phyloP scores from a whole-genome alignment of 2,113 vertebrate genomes.

The Platysteira castanea region DNA sequence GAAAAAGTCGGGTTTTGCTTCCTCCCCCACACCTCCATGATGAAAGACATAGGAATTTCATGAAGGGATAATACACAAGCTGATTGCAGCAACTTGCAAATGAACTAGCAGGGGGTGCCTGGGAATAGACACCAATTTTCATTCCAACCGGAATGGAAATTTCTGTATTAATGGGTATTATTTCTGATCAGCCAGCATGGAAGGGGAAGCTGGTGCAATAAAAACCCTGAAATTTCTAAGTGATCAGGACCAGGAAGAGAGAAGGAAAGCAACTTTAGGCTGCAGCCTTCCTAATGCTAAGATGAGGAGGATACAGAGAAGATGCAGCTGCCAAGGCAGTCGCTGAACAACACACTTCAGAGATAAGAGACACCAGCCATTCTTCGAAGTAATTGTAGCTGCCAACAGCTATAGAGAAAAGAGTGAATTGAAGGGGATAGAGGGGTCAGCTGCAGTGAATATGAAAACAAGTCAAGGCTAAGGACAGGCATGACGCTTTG shows the following conservation, averaged over 20 bases:
- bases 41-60: background rate
- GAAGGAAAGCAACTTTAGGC: background rate
- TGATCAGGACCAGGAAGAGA: background rate
- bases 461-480: slow-evolving; percentile 38
- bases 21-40: background rate
- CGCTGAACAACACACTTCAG: slow-evolving; percentile 15
- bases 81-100: slow-evolving; percentile 33
- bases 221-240: background rate
- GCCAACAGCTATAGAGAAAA: slow-evolving; percentile 48
- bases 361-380: slow-evolving; percentile 54
- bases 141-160: background rate
- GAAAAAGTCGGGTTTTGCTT: background rate
- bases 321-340: background rate
- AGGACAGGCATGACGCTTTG: slow-evolving; percentile 36
- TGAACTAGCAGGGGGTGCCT: slow-evolving; percentile 39
- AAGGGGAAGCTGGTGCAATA: background rate
- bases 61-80: background rate
- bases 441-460: slow-evolving; percentile 44
- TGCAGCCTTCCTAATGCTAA: background rate
- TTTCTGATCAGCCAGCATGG: background rate
- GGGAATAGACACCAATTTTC: slow-evolving; percentile 45
- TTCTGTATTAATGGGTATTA: background rate
- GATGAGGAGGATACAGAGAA: background rate
- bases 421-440: slow-evolving; percentile 28
- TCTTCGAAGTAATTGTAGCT: slow-evolving; percentile 25